Evolutionary conservation across 1,140 invertebrate genomes (phyloP).

Genomic region (Drosophila obscura): DNA sequence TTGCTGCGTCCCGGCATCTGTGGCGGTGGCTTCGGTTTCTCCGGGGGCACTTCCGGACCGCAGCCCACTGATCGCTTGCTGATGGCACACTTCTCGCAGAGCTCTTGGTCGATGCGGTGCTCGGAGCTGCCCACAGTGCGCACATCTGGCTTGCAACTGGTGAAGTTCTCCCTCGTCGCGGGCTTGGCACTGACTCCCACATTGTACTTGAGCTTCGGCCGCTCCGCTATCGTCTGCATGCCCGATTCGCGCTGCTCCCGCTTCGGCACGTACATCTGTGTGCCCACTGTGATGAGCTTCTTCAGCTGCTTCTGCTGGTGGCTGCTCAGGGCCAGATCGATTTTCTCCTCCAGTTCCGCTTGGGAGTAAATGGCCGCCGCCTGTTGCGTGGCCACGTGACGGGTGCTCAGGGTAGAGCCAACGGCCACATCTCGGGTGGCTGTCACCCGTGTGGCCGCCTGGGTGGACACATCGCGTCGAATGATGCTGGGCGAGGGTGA

Average conservation of each 20-base stretch:
- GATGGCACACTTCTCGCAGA: constrained; percentile 85
- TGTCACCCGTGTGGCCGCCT: constrained; percentile 84
- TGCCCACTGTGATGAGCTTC: constrained; percentile 75
- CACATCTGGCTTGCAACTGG: constrained; percentile 82
- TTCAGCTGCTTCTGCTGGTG: constrained; percentile 76
- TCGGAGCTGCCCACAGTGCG: constrained; percentile 84
- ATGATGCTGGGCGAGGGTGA: constrained; percentile 48
- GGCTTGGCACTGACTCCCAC: constrained; percentile 63
- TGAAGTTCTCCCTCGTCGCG: constrained; percentile 71
- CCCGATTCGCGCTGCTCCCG: constrained; percentile 62
- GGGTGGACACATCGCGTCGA: constrained; percentile 87
- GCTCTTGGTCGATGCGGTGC: constrained; percentile 83
- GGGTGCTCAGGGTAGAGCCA: constrained; percentile 29
- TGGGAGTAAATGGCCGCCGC: constrained; percentile 64
- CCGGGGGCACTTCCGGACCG: constrained; percentile 75
- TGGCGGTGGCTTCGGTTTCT: constrained; percentile 47
- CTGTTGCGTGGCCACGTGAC: constrained; percentile 59
- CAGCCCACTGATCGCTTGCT: constrained; percentile 83
- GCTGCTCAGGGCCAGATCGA: constrained; percentile 46
- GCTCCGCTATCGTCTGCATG: constrained; percentile 73
- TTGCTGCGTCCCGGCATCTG: constrained; percentile 73
- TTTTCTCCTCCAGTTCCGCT: constrained; percentile 55
- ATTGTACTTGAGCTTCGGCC: constrained; percentile 51
- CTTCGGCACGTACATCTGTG: constrained; percentile 75
- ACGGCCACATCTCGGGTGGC: constrained; percentile 70